Evolutionary conservation across 2,888 invertebrate genomes (phyloP).

Genomic region (Ptychoptera contaminata): DNA sequence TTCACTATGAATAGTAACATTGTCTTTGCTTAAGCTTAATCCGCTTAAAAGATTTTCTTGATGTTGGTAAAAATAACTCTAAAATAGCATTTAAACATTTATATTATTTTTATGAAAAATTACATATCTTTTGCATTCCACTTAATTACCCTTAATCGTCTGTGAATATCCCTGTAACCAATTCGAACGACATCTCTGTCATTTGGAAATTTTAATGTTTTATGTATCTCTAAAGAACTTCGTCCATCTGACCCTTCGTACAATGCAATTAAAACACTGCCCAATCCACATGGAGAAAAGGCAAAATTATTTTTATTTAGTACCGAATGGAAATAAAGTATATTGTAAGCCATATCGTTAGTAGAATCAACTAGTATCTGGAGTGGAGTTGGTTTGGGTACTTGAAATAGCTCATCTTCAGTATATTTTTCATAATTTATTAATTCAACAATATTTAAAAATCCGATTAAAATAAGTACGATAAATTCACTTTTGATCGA

Average conservation of each 20-base stretch:
- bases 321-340: constrained; percentile 54
- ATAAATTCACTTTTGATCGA: no score
- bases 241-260: constrained; percentile 63
- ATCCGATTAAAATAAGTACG: no score
- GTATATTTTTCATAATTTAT: no score
- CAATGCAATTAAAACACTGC: constrained; percentile 62
- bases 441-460: no score
- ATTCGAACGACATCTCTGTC: constrained; percentile 57
- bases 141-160: constrained; percentile 53
- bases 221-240: constrained; percentile 54
- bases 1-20: constrained; percentile 55
- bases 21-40: constrained; percentile 60
- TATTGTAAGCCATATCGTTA: constrained; percentile 53
- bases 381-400: no score
- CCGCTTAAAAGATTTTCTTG: constrained; percentile 71
- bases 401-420: no score
- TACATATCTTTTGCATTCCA: not conserved
- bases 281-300: constrained; percentile 68
- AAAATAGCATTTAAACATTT: constrained; percentile 16
- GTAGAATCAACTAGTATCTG: constrained; percentile 45
- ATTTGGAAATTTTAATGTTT: constrained; percentile 52
- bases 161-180: constrained; percentile 68
- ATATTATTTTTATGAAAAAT: not conserved
- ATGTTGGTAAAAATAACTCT: constrained; percentile 65
- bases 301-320: constrained; percentile 66